Evolutionary conservation across 2,113 vertebrate species (phyloP), one percentile per base, ranked within the genome.

Genomic region (Cryptotis parvus): DNA sequence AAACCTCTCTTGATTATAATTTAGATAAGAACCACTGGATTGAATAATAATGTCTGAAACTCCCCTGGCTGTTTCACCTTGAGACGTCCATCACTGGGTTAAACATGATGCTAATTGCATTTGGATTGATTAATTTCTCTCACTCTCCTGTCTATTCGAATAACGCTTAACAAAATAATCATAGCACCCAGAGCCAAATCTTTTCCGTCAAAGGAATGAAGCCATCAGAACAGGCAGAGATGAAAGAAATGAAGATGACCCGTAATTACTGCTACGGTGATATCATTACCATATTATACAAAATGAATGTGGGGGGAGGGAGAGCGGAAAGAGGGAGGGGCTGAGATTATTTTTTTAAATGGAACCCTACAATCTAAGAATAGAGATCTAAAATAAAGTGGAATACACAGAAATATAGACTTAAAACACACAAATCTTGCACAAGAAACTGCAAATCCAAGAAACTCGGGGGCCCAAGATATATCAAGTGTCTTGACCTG

Each of bases 81-180:
- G 98, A 99, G 98, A 98, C 98, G 98, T 99, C 98, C 98, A 98
- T 99, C 99, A 99, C 98, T 98, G 98, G 98, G 98, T 99, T 99
- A 99, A 99, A 99, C 99, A 99, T 99, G 98, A 99, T 98, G 98
- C 98, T 99, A 99, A 99, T 99, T 99, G 99, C 98, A 99, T 99
- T 98, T 98, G 98, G 98, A 99, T 98, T 98, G 98, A 99, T 99
- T 99, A 98, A 99, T 99, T 99, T 99, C 98, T 98, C 98, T 98
- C 98, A 98, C 98, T 98, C 98, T 98, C 98, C 98, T 99, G 98
- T 99, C 99, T 98, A 98, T 99, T 99, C 98, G 97, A 98, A 99
- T 99, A 99, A 98, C 95, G 97, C 98, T 97, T 99, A 99, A 99
- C 98, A 98, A 99, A 99, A 99, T 99, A 99, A 99, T 99, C 98